Base-by-base conservation (phyloP, 2,797 vertebrate genomes). In the Chiloscyllium punctatum region DNA sequence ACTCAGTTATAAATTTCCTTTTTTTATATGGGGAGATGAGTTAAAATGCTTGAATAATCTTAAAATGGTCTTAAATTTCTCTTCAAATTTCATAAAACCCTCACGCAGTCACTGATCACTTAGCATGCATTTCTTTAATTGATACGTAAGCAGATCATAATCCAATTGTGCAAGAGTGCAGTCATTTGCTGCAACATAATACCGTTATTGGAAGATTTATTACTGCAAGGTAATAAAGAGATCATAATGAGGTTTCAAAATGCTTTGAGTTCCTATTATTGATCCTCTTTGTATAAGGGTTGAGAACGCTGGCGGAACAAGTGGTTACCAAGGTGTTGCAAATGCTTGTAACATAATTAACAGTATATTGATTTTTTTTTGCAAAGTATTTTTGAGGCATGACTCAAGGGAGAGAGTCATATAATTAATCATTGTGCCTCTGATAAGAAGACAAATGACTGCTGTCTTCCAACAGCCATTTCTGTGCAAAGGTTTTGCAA, bases 391-490 rank as follows among this genome's bases (percentile, higher is more conserved):
- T 92, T 92, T 69, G 62, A 42, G 37, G 37, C 62, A 21, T 9
- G 90, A 42, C 62, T 37, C 90, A 23, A 68, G 62, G 90, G 90
- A 92, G 62, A 42, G 8, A 92, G n/a, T n/a, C 62, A 25, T 42
- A 0, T 69, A 42, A 66, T 68, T 92, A 66, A 92, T 92, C 11
- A 30, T n/a, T 68, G 18, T n/a, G 68, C 33, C 5, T n/a, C 90
- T 69, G 90, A 92, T 68, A 69, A 69, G 33, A 2, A n/a, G 90
- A 66, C 23, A 42, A 92, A 92, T 92, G 90, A 92, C 42, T 92
- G 90, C 90, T 11, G 3, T 92, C 62, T 92, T 37, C 62, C n/a
- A 92, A 92, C 62, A 69, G 1, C 90, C 33, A 92, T 92, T 11
- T 92, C 57, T 68, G 15, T 37, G 16, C 1, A n/a, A 68, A 68